Percentiles rank a stretch among this genome's conserved stretches.
Evolutionary conservation across 2,888 invertebrate species (phyloP).

Genomic region (Meloe dianella): DNA sequence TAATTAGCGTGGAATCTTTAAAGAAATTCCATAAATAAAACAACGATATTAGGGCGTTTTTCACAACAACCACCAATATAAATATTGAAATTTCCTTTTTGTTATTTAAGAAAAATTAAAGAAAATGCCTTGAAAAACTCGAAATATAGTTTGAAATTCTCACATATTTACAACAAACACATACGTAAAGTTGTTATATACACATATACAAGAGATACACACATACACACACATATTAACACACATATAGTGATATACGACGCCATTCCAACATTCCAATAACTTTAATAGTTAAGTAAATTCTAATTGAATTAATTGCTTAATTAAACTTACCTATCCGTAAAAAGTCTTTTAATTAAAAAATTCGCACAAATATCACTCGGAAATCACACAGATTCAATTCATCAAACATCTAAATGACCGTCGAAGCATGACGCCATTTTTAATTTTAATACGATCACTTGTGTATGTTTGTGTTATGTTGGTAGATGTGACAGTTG

Average conservation of each 20-base stretch:
- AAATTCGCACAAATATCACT: constrained; percentile 61
- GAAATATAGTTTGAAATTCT: background rate
- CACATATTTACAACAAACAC: constrained; percentile 2
- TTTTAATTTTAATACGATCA: constrained; percentile 32
- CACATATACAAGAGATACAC: background rate
- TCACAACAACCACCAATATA: background rate
- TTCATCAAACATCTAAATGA: constrained; percentile 53
- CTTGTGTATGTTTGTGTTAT: background rate
- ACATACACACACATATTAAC: background rate
- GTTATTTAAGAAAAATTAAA: no score
- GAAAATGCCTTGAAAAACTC: no score
- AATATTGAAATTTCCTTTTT: no score
- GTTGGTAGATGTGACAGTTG: background rate
- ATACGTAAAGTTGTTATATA: background rate
- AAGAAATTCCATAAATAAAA: constrained; percentile 1
- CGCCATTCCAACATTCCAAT: constrained; percentile 22
- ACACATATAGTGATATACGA: constrained; percentile 14
- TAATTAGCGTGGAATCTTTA: background rate
- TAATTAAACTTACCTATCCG: constrained; percentile 52
- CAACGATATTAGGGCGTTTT: background rate
- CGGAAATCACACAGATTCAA: constrained; percentile 56
- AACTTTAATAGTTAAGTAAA: background rate
- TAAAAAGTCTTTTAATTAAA: constrained; percentile 58
- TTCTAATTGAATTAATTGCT: background rate
- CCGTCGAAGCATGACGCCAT: constrained; percentile 55